phyloP scores from a whole-genome alignment of 2,797 vertebrate genomes.

The Anas bahamensis region DNA sequence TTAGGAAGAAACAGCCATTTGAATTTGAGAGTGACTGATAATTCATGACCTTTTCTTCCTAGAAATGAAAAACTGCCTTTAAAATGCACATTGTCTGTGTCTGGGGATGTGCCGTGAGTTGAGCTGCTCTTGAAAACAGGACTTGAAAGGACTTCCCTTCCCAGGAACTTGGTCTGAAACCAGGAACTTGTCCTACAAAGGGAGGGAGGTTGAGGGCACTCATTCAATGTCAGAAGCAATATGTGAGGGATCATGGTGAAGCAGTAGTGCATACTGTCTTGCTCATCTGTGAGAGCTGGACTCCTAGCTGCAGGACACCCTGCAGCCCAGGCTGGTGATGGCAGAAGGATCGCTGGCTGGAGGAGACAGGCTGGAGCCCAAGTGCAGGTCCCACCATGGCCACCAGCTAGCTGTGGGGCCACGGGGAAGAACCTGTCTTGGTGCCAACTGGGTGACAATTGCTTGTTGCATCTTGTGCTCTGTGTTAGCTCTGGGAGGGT shows the following conservation, averaged over 20 bases:
- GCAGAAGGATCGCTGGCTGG: background rate
- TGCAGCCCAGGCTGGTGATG: background rate
- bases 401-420: background rate
- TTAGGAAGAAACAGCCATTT: background rate
- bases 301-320: background rate
- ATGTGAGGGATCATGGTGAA: rapidly evolving
- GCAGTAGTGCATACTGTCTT: background rate
- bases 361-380: background rate
- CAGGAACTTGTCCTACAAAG: background rate
- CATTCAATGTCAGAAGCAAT: background rate
- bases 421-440: background rate
- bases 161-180: background rate
- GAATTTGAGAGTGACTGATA: constrained; percentile 32
- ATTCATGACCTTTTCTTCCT: constrained; percentile 28
- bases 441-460: background rate
- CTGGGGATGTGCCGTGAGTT: background rate
- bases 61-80: constrained; percentile 4
- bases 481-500: background rate
- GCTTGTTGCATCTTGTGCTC: background rate
- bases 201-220: background rate
- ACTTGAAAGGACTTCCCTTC: constrained; percentile 11
- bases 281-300: background rate
- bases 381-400: background rate
- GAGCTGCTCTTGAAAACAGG: constrained; percentile 2
- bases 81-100: background rate